Conservation (phyloP, 2,797 vertebrate species). For the Sebastiscus albofasciatus region DNA sequence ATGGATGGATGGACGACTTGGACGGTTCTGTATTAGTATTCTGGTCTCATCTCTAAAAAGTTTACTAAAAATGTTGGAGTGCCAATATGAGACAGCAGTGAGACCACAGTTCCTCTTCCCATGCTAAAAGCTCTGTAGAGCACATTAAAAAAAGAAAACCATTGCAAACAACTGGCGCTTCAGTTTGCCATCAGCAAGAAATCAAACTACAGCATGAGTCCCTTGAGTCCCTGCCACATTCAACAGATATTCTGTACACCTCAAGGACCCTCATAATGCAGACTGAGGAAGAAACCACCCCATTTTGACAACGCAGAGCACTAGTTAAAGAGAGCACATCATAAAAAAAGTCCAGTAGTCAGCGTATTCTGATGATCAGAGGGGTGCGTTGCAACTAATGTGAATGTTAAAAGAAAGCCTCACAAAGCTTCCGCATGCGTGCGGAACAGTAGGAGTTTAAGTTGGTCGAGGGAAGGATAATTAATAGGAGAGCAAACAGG, state of each 20-base stretch:
- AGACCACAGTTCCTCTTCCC: neutral
- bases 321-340: constrained; percentile 16
- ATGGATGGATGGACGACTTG: too few relatives aligned
- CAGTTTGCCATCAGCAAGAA: neutral
- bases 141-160: neutral
- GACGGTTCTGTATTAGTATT: too few relatives aligned
- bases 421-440: constrained; percentile 17
- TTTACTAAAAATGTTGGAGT: too few relatives aligned
- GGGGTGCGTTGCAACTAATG: constrained; percentile 6
- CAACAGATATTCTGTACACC: constrained; percentile 3
- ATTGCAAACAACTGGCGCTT: neutral
- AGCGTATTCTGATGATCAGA: constrained; percentile 37
- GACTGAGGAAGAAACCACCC: neutral
- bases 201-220: neutral
- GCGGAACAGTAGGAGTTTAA: constrained; percentile 25
- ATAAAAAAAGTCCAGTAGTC: constrained; percentile 39
- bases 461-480: constrained; percentile 58
- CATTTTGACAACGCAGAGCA: constrained; percentile 9
- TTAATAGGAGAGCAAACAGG: constrained; percentile 70
- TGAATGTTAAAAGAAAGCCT: constrained; percentile 40
- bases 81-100: neutral
- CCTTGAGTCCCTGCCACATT: constrained; percentile 1
- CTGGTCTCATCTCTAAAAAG: too few relatives aligned
- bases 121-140: neutral
- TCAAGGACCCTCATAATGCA: neutral